phyloP scores from a whole-genome alignment of 2,113 vertebrate genomes.

The Calyptomena viridis region DNA sequence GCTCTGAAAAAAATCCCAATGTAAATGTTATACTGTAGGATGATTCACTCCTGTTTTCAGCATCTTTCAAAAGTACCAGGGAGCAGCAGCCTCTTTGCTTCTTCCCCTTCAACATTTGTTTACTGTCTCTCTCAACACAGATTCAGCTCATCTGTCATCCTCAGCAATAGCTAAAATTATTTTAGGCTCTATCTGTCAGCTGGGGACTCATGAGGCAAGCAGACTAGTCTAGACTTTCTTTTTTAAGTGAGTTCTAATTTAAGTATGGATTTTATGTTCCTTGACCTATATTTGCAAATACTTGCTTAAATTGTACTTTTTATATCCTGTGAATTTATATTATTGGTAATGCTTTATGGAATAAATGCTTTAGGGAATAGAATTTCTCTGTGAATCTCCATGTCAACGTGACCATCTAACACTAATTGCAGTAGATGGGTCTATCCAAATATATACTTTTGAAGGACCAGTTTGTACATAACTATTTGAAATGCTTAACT shows the following conservation, averaged over 20 bases:
- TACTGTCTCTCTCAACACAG: not conserved
- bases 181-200: not conserved
- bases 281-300: not conserved
- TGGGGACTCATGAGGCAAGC: not conserved
- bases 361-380: not conserved
- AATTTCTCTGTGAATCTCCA: not conserved
- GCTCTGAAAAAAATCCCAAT: not conserved
- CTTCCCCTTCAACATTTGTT: not conserved
- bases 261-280: not conserved
- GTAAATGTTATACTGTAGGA: not conserved
- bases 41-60: not conserved
- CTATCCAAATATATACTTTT: not conserved
- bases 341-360: not conserved
- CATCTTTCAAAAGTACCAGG: not conserved
- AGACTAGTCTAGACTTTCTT: not conserved
- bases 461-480: fast-evolving
- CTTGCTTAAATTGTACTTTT: not conserved
- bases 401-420: not conserved
- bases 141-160: conserved; percentile 2
- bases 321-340: not conserved
- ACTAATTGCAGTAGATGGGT: not conserved
- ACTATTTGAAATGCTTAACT: not conserved
- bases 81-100: not conserved
- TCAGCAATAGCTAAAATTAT: not conserved
- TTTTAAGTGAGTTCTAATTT: not conserved